Evolutionary conservation across 2,797 vertebrate genomes (phyloP), one percentile per base, ranked within the genome.

Genomic region (Bovichtus variegatus): DNA sequence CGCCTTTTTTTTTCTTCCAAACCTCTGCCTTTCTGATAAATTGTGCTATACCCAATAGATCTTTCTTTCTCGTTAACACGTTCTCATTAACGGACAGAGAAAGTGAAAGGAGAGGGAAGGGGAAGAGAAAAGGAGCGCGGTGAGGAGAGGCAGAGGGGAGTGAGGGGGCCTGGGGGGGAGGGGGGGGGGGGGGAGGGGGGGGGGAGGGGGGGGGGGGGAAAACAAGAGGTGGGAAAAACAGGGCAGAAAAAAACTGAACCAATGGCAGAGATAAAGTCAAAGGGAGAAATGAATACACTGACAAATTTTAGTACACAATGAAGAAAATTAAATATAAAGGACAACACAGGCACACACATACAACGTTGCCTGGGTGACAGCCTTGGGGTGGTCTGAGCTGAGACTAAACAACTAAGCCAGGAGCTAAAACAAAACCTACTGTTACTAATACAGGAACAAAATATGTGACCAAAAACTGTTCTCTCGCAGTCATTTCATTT

Each of bases 11-110:
- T 80, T 59, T 65, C 78, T 78, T 82, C 86, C 84, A 91, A 94
- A 94, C 92, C 92, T 94, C 90, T 83, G 91, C 91, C 91, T 94
- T 94, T 93, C 94, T 94, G 95, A 95, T 95, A 94, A 95, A 95
- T 94, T 93, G 94, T 87, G 90, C 91, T 92, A 90, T 86, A 92
- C 93, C 92, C 93, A 93, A 95, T 94, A 94, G 93, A 95, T 95
- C 93, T 95, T 94, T 95, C 91, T 93, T 91, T 95, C 94, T 95
- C 93, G 93, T 95, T 95, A 96, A 94, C 91, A 94, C 91, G 93
- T 94, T 95, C 92, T 94, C 92, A 94, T 95, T 96, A 95, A 94
- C 90, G 84, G 85, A 90, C 82, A 81, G 86, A 87, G 84, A 90
- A 90, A 89, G 89, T 62, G 76, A 84, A 85, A 74, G 69, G 71